Evolutionary conservation across 2,113 vertebrate genomes (phyloP), one percentile per base, ranked within the genome.

Genomic region (Phyllostomus hastatus): DNA sequence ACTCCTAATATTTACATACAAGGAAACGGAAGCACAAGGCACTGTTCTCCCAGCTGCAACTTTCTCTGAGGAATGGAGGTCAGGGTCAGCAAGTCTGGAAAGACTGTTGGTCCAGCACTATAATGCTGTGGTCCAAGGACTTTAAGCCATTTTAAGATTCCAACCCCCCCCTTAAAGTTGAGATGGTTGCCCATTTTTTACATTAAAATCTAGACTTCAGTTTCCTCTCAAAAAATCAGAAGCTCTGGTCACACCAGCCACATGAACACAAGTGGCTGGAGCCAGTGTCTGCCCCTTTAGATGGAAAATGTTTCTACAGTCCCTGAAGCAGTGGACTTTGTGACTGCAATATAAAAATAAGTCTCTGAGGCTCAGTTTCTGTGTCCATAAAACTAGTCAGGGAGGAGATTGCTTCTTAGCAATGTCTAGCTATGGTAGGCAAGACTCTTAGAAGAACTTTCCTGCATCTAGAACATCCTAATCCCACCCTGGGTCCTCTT

Each of bases 51-150:
- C 59, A 87, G n/a, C 31, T 31, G 10, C 41, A 46, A 20, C 54
- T 61, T 76, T 9, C 84, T 64, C 73, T 35, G 57, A 76, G 46
- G 88, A 78, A 57, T 89, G 73, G 84, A 86, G 69, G 82, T 17
- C 17, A 24, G 0, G 8, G 28, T 0, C 16, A 5, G 20, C 4
- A 66, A 26, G 9, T 33, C 12, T 11, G 31, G 38, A n/a, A 66
- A 90, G 48, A 61, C 12, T 93, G 64, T 35, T 11, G 28, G 38
- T 33, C 54, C 69, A 84, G 94, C 82, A 38, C 5, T 50, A 7
- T 35, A 54, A 72, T 0, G 0, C 84, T 66, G 4, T 0, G 12
- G 20, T n/a, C 28, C 0, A 0, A 10, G 10, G 24, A 80, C 14
- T 26, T 28, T n/a, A 11, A 16, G 28, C 20, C 64, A 52, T 12